These are phyloP conservation scores for Drosophila cognata DNA, from an alignment of 2,888 invertebrate species.

Conservation along the genomic window DNA sequence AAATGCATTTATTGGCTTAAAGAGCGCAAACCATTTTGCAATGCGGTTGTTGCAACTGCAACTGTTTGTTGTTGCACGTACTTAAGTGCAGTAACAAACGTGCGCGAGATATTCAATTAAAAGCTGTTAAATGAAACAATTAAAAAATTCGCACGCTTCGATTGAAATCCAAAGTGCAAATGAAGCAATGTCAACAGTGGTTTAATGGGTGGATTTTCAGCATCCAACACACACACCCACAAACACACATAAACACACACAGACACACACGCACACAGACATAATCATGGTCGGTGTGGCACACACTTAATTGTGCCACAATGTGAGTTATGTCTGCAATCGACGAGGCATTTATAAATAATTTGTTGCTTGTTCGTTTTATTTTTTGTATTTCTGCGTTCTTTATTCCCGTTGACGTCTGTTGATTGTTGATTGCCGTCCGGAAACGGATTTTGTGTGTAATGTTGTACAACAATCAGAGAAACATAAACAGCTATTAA, in stretches of 20 bases:
- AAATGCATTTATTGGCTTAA: conserved; percentile 69
- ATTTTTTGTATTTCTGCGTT: background rate
- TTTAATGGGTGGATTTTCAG: conserved; percentile 14
- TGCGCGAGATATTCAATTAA: conserved; percentile 74
- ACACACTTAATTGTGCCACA: conserved; percentile 67
- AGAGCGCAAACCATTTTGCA: conserved; percentile 71
- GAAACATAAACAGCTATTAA: conserved; percentile 16
- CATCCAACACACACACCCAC: background rate
- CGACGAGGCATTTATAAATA: conserved; percentile 41
- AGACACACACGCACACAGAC: background rate
- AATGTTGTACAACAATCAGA: conserved; percentile 18
- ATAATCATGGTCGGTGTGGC: conserved; percentile 35
- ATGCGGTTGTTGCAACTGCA: conserved; percentile 7
- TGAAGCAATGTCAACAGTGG: conserved; percentile 69
- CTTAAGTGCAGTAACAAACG: conserved; percentile 53
- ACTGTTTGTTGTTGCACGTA: conserved; percentile 18
- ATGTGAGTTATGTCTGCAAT: conserved; percentile 70
- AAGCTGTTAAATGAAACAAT: conserved; percentile 74
- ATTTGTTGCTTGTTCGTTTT: conserved; percentile 3
- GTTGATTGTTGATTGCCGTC: conserved; percentile 21
- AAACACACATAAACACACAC: background rate
- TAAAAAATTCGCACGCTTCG: conserved; percentile 42
- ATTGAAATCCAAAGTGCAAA: conserved; percentile 49
- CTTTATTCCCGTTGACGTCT: background rate
- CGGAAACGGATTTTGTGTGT: conserved; percentile 40